phyloP scores from a whole-genome alignment of 1,140 invertebrate species.

The Papilio glaucus region DNA sequence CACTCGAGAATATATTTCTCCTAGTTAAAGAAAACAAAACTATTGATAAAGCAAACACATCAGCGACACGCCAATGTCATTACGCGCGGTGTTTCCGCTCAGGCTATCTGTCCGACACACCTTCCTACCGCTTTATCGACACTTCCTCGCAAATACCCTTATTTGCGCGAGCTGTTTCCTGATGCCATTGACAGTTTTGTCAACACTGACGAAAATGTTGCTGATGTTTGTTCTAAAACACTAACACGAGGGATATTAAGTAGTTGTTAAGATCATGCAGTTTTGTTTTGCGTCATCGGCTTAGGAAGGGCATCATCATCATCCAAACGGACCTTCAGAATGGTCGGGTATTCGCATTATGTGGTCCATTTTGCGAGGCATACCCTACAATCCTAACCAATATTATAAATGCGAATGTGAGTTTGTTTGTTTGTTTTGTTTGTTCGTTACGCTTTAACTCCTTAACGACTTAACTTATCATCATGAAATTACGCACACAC shows the following conservation, averaged over 20 bases:
- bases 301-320: too few relatives aligned
- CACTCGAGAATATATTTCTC: background rate
- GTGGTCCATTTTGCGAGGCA: too few relatives aligned
- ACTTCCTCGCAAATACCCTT: slow-evolving; percentile 24
- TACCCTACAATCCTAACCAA: too few relatives aligned
- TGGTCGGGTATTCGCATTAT: too few relatives aligned
- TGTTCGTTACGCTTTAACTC: too few relatives aligned
- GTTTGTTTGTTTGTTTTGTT: too few relatives aligned
- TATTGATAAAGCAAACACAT: background rate
- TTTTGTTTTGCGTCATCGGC: background rate
- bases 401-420: too few relatives aligned
- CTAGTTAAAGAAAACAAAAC: background rate
- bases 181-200: slow-evolving; percentile 17
- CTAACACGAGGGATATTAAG: background rate
- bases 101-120: slow-evolving; percentile 3
- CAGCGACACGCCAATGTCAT: slow-evolving; percentile 2
- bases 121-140: slow-evolving; percentile 20
- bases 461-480: too few relatives aligned
- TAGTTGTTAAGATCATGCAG: background rate
- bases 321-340: too few relatives aligned
- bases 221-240: background rate
- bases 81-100: slow-evolving; percentile 11
- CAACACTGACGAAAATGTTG: background rate
- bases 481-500: too few relatives aligned
- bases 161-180: slow-evolving; percentile 15